Conservation (phyloP, 2,113 vertebrate species). For the Leucosticte australis region DNA sequence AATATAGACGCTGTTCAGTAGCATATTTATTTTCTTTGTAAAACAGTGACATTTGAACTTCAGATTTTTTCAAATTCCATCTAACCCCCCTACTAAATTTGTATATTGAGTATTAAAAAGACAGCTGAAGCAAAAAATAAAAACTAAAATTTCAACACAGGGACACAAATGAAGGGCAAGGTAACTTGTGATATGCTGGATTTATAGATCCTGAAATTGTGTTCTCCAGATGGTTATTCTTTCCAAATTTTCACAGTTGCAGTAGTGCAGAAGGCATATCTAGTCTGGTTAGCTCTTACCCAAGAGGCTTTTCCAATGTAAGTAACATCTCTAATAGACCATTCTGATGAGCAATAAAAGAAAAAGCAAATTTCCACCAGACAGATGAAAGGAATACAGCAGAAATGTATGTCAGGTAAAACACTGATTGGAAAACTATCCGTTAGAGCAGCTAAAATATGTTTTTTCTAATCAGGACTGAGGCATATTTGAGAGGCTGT, state of each 20-base stretch:
- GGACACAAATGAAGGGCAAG: neutral
- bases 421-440: neutral
- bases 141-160: neutral
- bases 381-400: neutral
- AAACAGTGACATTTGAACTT: constrained; percentile 9
- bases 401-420: neutral
- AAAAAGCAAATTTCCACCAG: neutral
- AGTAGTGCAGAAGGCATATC: neutral
- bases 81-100: neutral
- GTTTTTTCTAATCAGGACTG: neutral
- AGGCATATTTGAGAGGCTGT: neutral
- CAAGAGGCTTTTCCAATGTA: neutral
- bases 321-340: neutral
- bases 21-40: neutral
- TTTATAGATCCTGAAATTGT: neutral
- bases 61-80: constrained; percentile 18
- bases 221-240: neutral
- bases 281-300: neutral
- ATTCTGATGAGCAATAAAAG: neutral
- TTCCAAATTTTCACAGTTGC: neutral
- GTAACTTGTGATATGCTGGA: neutral
- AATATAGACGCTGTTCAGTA: constrained; percentile 29
- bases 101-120: neutral
- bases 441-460: neutral
- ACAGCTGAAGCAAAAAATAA: neutral